Percentiles rank a stretch among this genome's conserved stretches.
Conservation (phyloP, 2,113 vertebrate genomes). For the Myotis davidii region DNA sequence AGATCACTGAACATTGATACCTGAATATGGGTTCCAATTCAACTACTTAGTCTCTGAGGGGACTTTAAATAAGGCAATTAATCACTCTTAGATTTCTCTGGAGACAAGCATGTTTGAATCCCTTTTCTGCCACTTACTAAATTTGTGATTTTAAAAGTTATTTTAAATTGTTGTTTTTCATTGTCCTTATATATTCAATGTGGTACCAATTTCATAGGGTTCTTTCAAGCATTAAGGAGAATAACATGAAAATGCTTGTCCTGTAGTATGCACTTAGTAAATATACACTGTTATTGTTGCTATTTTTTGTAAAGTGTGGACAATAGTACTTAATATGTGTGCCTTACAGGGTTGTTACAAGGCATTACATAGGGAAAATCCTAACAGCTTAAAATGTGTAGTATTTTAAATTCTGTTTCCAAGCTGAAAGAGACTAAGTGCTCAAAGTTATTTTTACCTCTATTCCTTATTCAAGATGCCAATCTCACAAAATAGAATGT, state of each 20-base stretch:
- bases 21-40: not conserved
- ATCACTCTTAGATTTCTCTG: not conserved
- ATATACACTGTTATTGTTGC: not conserved
- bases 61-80: not conserved
- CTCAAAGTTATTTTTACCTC: not conserved
- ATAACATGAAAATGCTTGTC: not conserved
- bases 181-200: slow-evolving; percentile 12
- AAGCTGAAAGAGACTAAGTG: slow-evolving; percentile 16
- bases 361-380: not conserved
- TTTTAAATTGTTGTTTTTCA: not conserved
- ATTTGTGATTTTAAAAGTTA: slow-evolving; percentile 4
- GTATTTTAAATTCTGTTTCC: slow-evolving; percentile 38
- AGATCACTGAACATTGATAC: not conserved
- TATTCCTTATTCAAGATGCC: slow-evolving; percentile 4
- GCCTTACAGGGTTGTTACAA: not conserved
- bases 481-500: not conserved
- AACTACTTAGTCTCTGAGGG: not conserved
- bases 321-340: slow-evolving; percentile 4
- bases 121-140: not conserved
- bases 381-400: not conserved
- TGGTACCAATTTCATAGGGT: not conserved
- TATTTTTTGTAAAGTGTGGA: slow-evolving; percentile 34
- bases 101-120: not conserved
- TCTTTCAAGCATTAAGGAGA: slow-evolving; percentile 1
- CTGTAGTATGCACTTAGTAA: not conserved